Evolutionary conservation across 1,140 invertebrate genomes (phyloP), one percentile per base, ranked within the genome.

Genomic region (Arion vulgaris): DNA sequence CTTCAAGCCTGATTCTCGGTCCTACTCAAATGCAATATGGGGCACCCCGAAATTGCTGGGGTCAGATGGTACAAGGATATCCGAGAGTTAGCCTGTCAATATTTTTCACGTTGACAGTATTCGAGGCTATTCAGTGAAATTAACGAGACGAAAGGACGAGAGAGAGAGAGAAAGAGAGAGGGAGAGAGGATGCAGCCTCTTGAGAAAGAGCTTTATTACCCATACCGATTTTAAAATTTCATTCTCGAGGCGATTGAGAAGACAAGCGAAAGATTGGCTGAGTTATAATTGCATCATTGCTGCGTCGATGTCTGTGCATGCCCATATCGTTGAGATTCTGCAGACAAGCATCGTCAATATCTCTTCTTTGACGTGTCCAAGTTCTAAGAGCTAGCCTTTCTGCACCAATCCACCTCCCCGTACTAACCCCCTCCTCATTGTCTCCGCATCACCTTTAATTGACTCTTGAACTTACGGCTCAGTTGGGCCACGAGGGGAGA

Each of bases 401-500:
- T 51, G 41, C 73, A n/a, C 62, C 62, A 4, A 7, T 19, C 28
- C 41, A 53, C 73, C 73, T n/a, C 36, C 38, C 28, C 32, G n/a
- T n/a, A n/a, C n/a, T n/a, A n/a, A n/a, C n/a, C n/a, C n/a, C n/a
- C n/a, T n/a, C n/a, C n/a, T n/a, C n/a, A n/a, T n/a, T n/a, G n/a
- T n/a, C n/a, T n/a, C n/a, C 62, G 17, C 36, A 28, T 32, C 45
- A 53, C 73, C 73, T 75, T 75, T 75, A 75, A 75, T 75, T 75
- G 73, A 75, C 73, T 75, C 73, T 75, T 75, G 73, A 75, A 75
- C 73, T 36, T 75, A 51, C 28, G 15, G 41, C 45, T 66, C 62
- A 32, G n/a, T 1, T 32, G 62, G 2, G 1, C 73, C 41, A n/a
- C n/a, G n/a, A n/a, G n/a, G n/a, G n/a, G 28, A 9, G 23, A 45